Conservation (phyloP, 2,797 vertebrate species). For the Botia almorhae region DNA sequence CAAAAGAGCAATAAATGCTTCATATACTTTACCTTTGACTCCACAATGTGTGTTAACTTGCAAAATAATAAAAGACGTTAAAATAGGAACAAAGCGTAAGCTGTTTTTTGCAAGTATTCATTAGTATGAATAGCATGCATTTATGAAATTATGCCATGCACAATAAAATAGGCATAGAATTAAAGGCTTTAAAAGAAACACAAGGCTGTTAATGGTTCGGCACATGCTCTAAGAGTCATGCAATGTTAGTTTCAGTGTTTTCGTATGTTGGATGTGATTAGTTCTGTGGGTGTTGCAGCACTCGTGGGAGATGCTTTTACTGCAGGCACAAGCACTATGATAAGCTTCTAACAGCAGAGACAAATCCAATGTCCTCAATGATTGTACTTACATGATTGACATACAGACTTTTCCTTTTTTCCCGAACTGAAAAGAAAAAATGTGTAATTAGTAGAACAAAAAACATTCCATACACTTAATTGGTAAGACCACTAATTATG, state of each 20-base stretch:
- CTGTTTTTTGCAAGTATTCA: slow-evolving; percentile 15
- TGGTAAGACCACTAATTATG: not conserved
- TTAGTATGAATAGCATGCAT: not conserved
- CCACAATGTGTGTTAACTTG: slow-evolving; percentile 82
- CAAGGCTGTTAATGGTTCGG: not conserved
- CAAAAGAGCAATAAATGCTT: slow-evolving; percentile 1
- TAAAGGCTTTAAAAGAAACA: too few species aligned
- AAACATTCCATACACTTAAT: not conserved
- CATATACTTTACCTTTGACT: slow-evolving; percentile 75
- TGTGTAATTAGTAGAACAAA: slow-evolving; percentile 5
- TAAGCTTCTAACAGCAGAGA: not conserved
- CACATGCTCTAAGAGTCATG: slow-evolving; percentile 11
- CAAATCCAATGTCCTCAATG: not conserved
- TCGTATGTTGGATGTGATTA: not conserved
- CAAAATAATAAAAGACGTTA: slow-evolving; percentile 63
- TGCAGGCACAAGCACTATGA: slow-evolving; percentile 17
- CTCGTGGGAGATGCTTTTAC: slow-evolving; percentile 4
- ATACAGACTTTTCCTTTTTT: slow-evolving; percentile 98
- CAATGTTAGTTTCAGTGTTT: not conserved
- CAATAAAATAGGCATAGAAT: not conserved
- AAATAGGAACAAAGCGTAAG: slow-evolving; percentile 18
- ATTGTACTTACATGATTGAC: slow-evolving; percentile 96
- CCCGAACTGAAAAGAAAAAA: slow-evolving; percentile 88
- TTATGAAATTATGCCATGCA: slow-evolving; percentile 11
- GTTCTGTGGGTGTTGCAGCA: slow-evolving; percentile 4